Evolutionary conservation across 1,140 invertebrate species (phyloP).

Genomic region (Trichomalopsis sarcophagae): DNA sequence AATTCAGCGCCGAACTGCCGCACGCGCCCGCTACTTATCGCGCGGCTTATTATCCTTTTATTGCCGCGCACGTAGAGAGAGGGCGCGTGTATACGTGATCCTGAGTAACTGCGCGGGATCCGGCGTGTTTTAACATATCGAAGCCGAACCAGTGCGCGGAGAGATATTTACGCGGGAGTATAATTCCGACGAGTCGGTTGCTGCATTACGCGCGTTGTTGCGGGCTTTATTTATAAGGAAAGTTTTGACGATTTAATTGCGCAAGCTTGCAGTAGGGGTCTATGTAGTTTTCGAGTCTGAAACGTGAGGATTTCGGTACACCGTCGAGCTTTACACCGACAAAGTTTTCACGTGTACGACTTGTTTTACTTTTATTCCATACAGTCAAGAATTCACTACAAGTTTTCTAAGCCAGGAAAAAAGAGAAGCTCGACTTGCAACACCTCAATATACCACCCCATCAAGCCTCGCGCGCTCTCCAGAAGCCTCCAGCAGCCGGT

Average conservation of each 20-base stretch:
- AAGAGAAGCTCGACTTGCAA: neutral
- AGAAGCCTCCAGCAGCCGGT: neutral
- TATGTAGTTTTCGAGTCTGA: too few relatives aligned
- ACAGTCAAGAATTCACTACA: too few relatives aligned
- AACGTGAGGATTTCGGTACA: too few relatives aligned
- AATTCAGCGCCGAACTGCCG: conserved; percentile 3
- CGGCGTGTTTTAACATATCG: conserved; percentile 11
- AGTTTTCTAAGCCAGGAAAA: too few relatives aligned
- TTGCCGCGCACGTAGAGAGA: conserved; percentile 11
- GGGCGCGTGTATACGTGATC: neutral
- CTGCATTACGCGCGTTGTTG: too few relatives aligned
- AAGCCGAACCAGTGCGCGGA: neutral
- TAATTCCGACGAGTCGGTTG: neutral
- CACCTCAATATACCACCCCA: neutral
- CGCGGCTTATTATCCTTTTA: conserved; percentile 36
- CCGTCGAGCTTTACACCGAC: too few relatives aligned
- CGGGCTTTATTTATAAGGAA: conserved; percentile 31
- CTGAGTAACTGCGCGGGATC: conserved; percentile 28
- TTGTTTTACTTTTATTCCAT: too few relatives aligned
- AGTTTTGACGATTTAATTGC: conserved; percentile 35
- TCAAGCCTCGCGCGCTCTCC: neutral
- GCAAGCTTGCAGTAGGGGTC: neutral
- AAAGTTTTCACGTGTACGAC: too few relatives aligned
- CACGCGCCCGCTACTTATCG: conserved; percentile 27
- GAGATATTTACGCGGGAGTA: conserved; percentile 12